Evolutionary conservation across 1,140 invertebrate species (phyloP), one percentile per base, ranked within the genome.

Genomic region (Caenorhabditis tropicalis): DNA sequence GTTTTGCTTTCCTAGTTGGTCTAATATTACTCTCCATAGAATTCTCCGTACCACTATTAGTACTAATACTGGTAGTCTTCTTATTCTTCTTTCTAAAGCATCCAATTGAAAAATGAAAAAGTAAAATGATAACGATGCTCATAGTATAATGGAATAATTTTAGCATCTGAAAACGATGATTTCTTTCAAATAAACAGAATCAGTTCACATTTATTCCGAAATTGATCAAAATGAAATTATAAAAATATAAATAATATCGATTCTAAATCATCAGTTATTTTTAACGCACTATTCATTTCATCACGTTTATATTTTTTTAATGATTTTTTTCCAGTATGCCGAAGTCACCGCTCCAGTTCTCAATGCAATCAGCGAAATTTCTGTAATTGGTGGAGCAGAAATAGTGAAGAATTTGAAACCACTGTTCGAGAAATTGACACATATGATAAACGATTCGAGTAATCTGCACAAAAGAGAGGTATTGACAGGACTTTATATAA

Each of bases 401-500:
- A 95, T 99, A 93, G 94, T 95, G 88, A 94, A 95, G 88, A 96
- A 95, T 94, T 94, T 97, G 89, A 94, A 95, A 48, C 96, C 98
- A 89, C 91, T 99, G 0, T 93, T 99, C 51, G 94, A 94, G 0
- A 96, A 98, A 85, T 92, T 99, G 12, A 91, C 99, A 0, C 96
- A 98, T 88, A 95, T 98, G 94, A 92, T 99, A 39, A 95, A 96
- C 53, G 98, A 99, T 91, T 95, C 96, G 0, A 96, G 95, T 84
- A 95, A 95, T 15, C 94, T 96, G 2, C 95, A 97, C 81, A 98
- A 98, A 92, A 93, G 97, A 88, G 96, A 96, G 83, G 95, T 96
- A 85, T n/a, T 31, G 7, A 82, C 24, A 4, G 15, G 15, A 3
- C n/a, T 5, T 48, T 7, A n/a, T 24, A 49, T 39, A 27, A 16